Evolutionary conservation across 2,113 vertebrate species (phyloP).

Genomic region (Trichechus manatus): DNA sequence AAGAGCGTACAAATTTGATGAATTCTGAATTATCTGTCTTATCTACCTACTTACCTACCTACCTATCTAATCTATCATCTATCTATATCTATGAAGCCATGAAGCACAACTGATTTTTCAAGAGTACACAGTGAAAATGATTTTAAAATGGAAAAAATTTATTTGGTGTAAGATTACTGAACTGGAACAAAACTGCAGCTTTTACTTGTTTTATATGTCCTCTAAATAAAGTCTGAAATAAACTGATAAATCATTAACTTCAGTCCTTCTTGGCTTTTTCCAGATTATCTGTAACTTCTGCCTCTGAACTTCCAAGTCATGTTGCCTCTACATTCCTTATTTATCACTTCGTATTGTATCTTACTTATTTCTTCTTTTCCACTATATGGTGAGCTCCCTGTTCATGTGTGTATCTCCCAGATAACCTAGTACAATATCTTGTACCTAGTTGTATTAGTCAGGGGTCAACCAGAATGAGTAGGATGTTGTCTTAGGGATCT

Average conservation of each 20-base stretch:
- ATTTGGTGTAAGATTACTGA: background rate
- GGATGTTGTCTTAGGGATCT: background rate
- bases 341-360: background rate
- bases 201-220: background rate
- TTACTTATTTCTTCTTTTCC: background rate
- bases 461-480: background rate
- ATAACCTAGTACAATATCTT: background rate
- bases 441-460: background rate
- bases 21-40: background rate
- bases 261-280: background rate
- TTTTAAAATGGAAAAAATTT: background rate
- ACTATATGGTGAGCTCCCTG: background rate
- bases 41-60: background rate
- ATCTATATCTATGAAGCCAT: background rate
- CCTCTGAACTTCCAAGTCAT: background rate
- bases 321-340: background rate
- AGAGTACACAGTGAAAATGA: background rate
- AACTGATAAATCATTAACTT: background rate
- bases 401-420: background rate
- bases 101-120: background rate
- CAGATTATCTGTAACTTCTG: background rate
- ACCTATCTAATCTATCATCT: background rate
- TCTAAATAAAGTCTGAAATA: constrained; percentile 7
- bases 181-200: background rate
- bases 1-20: background rate